These are phyloP conservation scores for Euglossa dilemma DNA, from an alignment of 1,140 invertebrate species.

Conservation along the genomic window DNA sequence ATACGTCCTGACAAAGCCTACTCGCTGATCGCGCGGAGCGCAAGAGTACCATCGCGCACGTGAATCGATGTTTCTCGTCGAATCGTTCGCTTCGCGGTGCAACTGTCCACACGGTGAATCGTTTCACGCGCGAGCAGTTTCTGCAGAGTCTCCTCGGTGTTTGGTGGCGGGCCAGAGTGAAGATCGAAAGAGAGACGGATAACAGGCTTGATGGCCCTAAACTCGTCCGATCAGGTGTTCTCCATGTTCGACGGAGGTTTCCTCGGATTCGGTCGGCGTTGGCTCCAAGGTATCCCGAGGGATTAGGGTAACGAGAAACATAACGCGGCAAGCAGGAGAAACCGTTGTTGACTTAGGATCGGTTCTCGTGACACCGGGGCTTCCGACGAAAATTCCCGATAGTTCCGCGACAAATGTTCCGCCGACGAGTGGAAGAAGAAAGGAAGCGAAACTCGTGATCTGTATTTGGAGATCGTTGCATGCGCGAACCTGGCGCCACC, in stretches of 20 bases:
- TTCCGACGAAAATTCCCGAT: neutral
- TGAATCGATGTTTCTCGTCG: neutral
- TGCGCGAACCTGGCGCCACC: constrained; percentile 20
- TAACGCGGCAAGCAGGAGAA: neutral
- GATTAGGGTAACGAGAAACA: neutral
- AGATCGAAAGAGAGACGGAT: neutral
- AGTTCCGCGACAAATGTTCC: neutral
- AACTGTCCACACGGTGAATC: neutral
- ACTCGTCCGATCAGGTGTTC: constrained; percentile 42
- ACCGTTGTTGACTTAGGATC: constrained; percentile 7
- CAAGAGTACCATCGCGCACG: constrained; percentile 21
- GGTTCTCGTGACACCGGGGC: too few relatives aligned
- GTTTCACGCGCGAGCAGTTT: constrained; percentile 29
- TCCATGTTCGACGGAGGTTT: neutral
- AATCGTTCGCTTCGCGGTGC: neutral
- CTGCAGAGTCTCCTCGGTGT: constrained; percentile 47
- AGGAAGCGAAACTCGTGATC: neutral
- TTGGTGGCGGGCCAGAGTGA: neutral
- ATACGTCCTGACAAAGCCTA: neutral
- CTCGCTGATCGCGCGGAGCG: constrained; percentile 15
- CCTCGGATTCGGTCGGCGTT: constrained; percentile 25
- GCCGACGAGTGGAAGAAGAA: neutral
- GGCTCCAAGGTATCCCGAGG: constrained; percentile 47
- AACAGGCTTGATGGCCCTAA: constrained; percentile 61
- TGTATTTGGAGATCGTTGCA: constrained; percentile 14